Conservation (phyloP, 2,113 vertebrate species). For the Lynx canadensis region DNA sequence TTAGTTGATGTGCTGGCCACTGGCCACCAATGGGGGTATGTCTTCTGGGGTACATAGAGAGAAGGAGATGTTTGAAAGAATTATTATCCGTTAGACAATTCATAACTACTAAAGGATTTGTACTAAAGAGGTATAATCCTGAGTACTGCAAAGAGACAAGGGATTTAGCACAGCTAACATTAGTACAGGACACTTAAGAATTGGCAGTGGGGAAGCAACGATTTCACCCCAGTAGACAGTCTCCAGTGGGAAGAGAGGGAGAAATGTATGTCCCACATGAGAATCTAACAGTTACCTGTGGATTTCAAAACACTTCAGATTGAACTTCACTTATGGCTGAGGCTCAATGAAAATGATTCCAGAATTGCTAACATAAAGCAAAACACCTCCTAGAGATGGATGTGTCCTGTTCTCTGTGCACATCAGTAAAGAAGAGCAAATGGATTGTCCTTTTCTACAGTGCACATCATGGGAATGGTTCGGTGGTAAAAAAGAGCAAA, state of each 20-base stretch:
- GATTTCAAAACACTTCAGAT: slow-evolving; percentile 5
- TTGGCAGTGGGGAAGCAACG: fast-evolving
- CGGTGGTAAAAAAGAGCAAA: background rate
- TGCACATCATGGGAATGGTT: background rate
- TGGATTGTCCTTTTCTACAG: background rate
- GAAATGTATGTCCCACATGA: background rate
- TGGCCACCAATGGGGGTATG: background rate
- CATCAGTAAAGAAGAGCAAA: background rate
- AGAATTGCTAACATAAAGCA: background rate
- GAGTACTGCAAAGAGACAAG: background rate
- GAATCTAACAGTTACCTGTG: background rate
- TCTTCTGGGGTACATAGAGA: background rate
- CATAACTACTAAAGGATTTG: background rate
- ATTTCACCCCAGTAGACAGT: background rate
- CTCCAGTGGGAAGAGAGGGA: background rate
- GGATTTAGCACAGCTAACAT: background rate
- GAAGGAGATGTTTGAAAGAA: background rate
- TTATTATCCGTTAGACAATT: background rate
- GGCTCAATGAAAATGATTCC: background rate
- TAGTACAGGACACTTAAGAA: background rate
- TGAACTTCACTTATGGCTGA: background rate
- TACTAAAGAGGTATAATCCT: background rate
- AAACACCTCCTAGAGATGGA: background rate
- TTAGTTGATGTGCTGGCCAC: background rate
- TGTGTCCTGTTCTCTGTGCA: background rate